These are phyloP conservation scores for Corydoras maculifer DNA, from an alignment of 2,113 vertebrate species.

Conservation along the genomic window DNA sequence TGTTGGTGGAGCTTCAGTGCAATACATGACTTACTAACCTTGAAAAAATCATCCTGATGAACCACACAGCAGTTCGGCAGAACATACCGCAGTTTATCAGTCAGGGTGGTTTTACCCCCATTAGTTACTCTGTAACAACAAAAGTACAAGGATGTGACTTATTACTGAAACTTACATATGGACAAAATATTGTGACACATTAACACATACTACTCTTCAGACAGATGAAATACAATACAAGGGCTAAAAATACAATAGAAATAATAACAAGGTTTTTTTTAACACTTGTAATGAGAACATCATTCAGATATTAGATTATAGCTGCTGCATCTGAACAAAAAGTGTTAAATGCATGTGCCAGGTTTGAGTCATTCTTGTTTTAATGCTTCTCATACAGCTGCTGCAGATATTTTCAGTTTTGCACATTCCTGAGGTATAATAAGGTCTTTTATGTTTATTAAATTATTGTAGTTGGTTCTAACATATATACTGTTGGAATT, in stretches of 20 bases:
- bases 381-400: too few relatives aligned
- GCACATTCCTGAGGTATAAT: too few relatives aligned
- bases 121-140: constrained; percentile 75
- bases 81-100: constrained; percentile 64
- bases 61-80: constrained; percentile 91
- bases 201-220: neutral
- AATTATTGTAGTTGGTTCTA: too few relatives aligned
- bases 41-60: constrained; percentile 93
- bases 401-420: too few relatives aligned
- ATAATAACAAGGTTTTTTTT: neutral
- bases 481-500: too few relatives aligned
- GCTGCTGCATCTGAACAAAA: too few relatives aligned
- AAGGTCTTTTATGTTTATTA: too few relatives aligned
- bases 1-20: neutral
- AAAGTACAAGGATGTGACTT: constrained; percentile 6
- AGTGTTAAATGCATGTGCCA: too few relatives aligned
- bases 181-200: neutral
- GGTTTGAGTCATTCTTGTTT: too few relatives aligned
- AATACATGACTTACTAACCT: constrained; percentile 63
- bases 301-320: too few relatives aligned
- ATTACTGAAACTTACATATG: neutral
- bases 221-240: neutral
- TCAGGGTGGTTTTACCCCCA: constrained; percentile 89
- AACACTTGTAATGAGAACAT: neutral
- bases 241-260: too few relatives aligned